These are phyloP conservation scores for Tryphoninae sp. DNA, from an alignment of 2,888 invertebrate genomes.

Conservation along the genomic window DNA sequence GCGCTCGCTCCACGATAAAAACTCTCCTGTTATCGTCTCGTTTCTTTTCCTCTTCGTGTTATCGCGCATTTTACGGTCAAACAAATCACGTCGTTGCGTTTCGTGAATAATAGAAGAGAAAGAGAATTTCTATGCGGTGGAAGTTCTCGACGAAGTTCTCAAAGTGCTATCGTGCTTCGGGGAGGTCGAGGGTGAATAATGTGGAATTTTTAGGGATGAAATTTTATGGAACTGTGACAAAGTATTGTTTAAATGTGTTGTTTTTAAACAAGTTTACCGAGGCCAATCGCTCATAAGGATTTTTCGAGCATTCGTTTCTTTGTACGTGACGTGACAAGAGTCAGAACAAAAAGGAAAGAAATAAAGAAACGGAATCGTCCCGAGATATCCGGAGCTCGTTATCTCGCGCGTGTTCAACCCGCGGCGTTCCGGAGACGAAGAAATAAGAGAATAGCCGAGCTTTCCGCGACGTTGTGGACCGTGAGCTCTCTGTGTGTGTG, in stretches of 20 bases:
- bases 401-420: slow-evolving; percentile 30
- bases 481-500: neutral
- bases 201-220: slow-evolving; percentile 3
- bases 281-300: neutral
- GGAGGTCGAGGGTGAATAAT: neutral
- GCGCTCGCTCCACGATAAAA: neutral
- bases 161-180: too few relatives aligned
- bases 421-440: slow-evolving; percentile 14
- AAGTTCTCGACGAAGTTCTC: too few relatives aligned
- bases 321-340: neutral
- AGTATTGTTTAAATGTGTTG: neutral
- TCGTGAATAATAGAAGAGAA: too few relatives aligned
- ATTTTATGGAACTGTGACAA: neutral
- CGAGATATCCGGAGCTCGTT: slow-evolving; percentile 22
- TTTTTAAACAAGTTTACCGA: slow-evolving; percentile 13
- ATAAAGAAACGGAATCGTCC: neutral
- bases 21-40: too few relatives aligned
- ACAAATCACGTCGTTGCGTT: too few relatives aligned
- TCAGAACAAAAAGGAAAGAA: neutral
- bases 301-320: slow-evolving; percentile 8
- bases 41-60: too few relatives aligned
- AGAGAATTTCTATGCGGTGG: too few relatives aligned
- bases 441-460: slow-evolving; percentile 24
- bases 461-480: slow-evolving; percentile 8
- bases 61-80: too few relatives aligned